Conservation (phyloP, 37 sponge, comb jelly and placozoan species). For the Agelas oroides region DNA sequence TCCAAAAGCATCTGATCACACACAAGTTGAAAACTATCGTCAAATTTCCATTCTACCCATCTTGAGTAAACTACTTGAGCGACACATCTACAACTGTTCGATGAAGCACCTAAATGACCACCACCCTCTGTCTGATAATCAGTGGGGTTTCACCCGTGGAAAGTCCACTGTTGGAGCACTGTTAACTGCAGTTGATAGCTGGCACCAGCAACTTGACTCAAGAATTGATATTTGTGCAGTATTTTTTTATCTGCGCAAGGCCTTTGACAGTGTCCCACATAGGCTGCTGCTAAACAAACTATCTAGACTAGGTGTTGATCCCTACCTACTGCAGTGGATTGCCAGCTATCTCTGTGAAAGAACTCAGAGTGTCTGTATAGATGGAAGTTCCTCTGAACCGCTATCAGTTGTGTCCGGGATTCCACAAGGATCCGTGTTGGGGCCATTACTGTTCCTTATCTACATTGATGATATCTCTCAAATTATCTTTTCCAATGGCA, state of each 20-base stretch:
- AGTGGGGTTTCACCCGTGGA: conserved; percentile 7
- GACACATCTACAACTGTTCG: background rate
- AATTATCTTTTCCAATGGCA: background rate
- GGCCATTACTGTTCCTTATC: conserved; percentile 38
- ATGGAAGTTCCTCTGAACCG: background rate
- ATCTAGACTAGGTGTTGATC: background rate
- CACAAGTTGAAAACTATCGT: too few species aligned
- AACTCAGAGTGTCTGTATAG: conserved; percentile 9
- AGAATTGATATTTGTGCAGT: too few species aligned
- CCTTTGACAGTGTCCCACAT: conserved; percentile 36
- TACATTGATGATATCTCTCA: conserved; percentile 9
- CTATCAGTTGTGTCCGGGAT: conserved; percentile 20
- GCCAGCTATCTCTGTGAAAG: conserved; percentile 7
- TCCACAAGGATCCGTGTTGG: conserved; percentile 27
- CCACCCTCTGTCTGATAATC: background rate
- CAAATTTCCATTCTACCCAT: conserved; percentile 19
- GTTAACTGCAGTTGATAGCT: too few species aligned
- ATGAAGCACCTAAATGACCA: background rate
- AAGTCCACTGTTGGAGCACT: conserved; percentile 5
- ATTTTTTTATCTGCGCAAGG: conserved; percentile 20
- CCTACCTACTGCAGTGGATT: background rate
- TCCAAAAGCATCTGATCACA: too few species aligned
- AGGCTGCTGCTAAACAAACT: background rate
- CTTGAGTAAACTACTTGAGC: conserved; percentile 20
- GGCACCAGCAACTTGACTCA: too few species aligned